These are phyloP conservation scores for Hephaestus fuliginosus DNA, from an alignment of 2,797 vertebrate genomes.

Conservation along the genomic window DNA sequence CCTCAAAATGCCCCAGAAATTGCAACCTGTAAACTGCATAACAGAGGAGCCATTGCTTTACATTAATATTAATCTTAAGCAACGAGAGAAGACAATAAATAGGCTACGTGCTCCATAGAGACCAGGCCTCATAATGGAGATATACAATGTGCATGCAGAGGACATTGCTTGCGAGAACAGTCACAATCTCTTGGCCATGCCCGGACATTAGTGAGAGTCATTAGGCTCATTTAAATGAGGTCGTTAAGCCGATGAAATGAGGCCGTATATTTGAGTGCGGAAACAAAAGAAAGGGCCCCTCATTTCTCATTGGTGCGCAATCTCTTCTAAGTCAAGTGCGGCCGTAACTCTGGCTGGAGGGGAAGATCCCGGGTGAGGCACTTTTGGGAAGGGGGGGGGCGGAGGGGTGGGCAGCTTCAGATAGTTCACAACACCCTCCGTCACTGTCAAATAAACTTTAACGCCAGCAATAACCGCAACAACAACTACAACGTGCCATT, in stretches of 20 bases:
- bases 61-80: constrained; percentile 56
- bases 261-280: constrained; percentile 80
- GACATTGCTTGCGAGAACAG: constrained; percentile 76
- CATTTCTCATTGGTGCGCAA: constrained; percentile 69
- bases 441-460: constrained; percentile 54
- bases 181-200: constrained; percentile 78
- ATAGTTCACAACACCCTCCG: constrained; percentile 44
- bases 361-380: constrained; percentile 28
- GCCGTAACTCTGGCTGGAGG: constrained; percentile 65
- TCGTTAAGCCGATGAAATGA: constrained; percentile 85
- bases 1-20: constrained; percentile 30
- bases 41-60: constrained; percentile 9
- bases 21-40: constrained; percentile 27
- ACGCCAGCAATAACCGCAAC: constrained; percentile 33
- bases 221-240: constrained; percentile 86
- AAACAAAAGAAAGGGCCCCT: constrained; percentile 65
- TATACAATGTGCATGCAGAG: constrained; percentile 74
- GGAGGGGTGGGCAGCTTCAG: constrained; percentile 59
- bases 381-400: neutral
- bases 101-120: constrained; percentile 72
- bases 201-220: constrained; percentile 85
- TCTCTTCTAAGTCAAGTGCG: constrained; percentile 63
- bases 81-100: constrained; percentile 69
- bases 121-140: constrained; percentile 79
- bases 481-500: constrained; percentile 16